Percentiles rank a stretch among this genome's conserved stretches.
Conservation (phyloP, 1,140 invertebrate species). For the Triops longicaudatus region DNA sequence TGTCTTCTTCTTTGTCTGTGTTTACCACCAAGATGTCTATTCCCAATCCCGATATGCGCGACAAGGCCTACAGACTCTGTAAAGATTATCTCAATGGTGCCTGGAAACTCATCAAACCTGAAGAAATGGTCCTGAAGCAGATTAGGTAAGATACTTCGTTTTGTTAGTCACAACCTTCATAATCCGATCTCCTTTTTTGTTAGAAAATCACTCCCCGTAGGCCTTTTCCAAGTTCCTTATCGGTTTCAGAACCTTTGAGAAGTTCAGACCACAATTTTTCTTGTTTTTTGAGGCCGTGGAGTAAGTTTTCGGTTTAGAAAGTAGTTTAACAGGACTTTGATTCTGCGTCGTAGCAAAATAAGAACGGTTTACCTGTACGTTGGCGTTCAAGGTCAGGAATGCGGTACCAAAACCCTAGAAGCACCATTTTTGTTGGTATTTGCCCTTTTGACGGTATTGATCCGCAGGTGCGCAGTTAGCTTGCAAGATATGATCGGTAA, state of each 20-base stretch:
- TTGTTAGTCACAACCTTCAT: background rate
- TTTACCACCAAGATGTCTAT: constrained; percentile 23
- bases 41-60: constrained; percentile 57
- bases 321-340: background rate
- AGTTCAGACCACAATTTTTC: too few relatives aligned
- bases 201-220: too few relatives aligned
- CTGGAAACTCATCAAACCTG: constrained; percentile 68
- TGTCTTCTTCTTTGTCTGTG: background rate
- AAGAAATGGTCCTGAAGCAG: constrained; percentile 65
- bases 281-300: background rate
- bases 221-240: too few relatives aligned
- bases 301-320: background rate
- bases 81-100: constrained; percentile 75
- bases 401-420: too few relatives aligned
- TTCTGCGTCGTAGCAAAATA: too few relatives aligned
- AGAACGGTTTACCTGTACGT: too few relatives aligned
- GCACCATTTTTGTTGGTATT: background rate
- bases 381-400: too few relatives aligned
- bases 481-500: background rate
- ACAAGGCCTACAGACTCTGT: constrained; percentile 73
- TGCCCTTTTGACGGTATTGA: background rate
- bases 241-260: too few relatives aligned
- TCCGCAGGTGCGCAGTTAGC: background rate
- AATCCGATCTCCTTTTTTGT: too few relatives aligned
- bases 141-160: constrained; percentile 55